Conservation (phyloP, 2,888 invertebrate species). For the Volucella zonaria region DNA sequence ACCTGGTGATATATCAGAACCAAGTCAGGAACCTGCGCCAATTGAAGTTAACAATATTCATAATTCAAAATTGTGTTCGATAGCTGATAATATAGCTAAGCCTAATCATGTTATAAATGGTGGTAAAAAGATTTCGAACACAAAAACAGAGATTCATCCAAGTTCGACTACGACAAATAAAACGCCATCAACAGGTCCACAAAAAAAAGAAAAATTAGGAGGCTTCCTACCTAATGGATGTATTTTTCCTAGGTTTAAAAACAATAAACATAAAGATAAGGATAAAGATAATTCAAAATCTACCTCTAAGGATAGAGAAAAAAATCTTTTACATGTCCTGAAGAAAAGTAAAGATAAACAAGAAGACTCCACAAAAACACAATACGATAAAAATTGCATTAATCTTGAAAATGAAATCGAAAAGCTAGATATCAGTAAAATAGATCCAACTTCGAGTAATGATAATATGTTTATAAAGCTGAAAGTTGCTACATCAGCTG, state of each 20-base stretch:
- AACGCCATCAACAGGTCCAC: conserved; percentile 75
- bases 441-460: conserved; percentile 77
- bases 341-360: conserved; percentile 82
- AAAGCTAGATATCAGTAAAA: conserved; percentile 80
- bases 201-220: conserved; percentile 82
- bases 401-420: conserved; percentile 81
- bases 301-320: conserved; percentile 79
- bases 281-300: conserved; percentile 79
- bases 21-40: conserved; percentile 39
- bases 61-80: conserved; percentile 56
- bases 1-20: conserved; percentile 13
- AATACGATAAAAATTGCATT: conserved; percentile 81
- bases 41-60: conserved; percentile 63
- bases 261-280: conserved; percentile 81
- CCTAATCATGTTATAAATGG: conserved; percentile 68
- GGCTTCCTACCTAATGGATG: conserved; percentile 82
- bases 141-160: conserved; percentile 36
- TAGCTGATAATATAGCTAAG: conserved; percentile 54
- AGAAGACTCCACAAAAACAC: conserved; percentile 77
- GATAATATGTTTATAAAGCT: conserved; percentile 81
- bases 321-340: conserved; percentile 80
- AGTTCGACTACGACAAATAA: conserved; percentile 58
- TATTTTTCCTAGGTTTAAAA: conserved; percentile 82
- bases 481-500: conserved; percentile 78
- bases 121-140: conserved; percentile 39